Evolutionary conservation across 2,888 invertebrate genomes (phyloP), one percentile per base, ranked within the genome.

Genomic region (Erebia aethiops): DNA sequence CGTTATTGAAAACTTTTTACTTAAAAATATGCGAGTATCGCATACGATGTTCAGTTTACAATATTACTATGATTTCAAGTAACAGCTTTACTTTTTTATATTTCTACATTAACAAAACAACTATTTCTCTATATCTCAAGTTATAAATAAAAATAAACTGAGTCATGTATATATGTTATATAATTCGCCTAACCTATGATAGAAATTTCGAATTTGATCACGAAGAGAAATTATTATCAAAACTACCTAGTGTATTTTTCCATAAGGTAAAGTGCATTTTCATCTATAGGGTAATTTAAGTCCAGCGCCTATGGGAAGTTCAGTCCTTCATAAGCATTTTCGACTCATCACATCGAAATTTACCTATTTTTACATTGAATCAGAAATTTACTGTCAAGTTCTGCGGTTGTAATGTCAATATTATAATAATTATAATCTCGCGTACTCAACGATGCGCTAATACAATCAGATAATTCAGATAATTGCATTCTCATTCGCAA

Each of bases 161-260:
- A 86, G 88, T 82, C 76, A 78, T 84, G 84, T 82, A 84, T 89
- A 89, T 83, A 86, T 88, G 88, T 89, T 86, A 88, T 84, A 88
- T 86, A 89, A 89, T 92, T 92, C 86, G 86, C 90, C 92, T 92
- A 93, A 87, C 92, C 93, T 93, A 93, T 92, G 92, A 92, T 92
- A 92, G 91, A 89, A 88, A 91, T 92, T 91, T 90, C 86, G 86
- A 92, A 90, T 89, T 91, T 88, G 90, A 92, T 92, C 91, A 88
- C 90, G 90, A 92, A 91, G 91, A 91, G 86, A 93, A 93, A 92
- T 90, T 87, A 92, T 92, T 92, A 91, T 90, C 87, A 89, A 90
- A 90, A 89, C 91, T 92, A 92, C 91, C 90, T 92, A 92, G 90
- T 88, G 87, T 91, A 89, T 83, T 83, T 88, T 85, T 86, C 80